phyloP scores from a whole-genome alignment of 2,888 invertebrate genomes.

The Euzetes globulus region DNA sequence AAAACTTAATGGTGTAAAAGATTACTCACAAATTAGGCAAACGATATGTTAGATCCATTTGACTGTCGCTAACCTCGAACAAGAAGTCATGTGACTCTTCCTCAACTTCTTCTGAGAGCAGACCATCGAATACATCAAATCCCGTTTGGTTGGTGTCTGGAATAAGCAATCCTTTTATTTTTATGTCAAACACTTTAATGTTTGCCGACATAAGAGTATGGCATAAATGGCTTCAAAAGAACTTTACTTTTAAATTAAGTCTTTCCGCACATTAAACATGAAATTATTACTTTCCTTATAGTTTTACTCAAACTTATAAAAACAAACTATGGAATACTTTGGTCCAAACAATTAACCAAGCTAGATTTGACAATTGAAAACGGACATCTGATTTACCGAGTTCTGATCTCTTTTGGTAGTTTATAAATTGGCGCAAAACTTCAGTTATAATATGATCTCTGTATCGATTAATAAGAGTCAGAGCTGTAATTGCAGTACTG shows the following conservation, averaged over 20 bases:
- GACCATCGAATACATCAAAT: conserved; percentile 44
- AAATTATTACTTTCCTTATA: too few relatives aligned
- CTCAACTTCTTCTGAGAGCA: conserved; percentile 43
- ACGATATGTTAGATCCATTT: conserved; percentile 58
- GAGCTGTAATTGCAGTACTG: background rate
- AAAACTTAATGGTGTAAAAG: conserved; percentile 43
- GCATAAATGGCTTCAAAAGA: too few relatives aligned
- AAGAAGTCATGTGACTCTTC: conserved; percentile 57
- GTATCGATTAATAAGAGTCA: background rate
- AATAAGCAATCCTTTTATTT: background rate
- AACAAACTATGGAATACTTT: too few relatives aligned
- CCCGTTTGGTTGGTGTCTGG: conserved; percentile 39
- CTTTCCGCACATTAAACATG: too few relatives aligned
- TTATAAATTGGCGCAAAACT: too few relatives aligned
- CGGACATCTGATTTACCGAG: too few relatives aligned
- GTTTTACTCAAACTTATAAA: too few relatives aligned
- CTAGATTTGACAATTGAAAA: too few relatives aligned
- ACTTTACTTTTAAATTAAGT: too few relatives aligned
- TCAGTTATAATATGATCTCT: background rate
- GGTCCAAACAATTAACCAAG: too few relatives aligned
- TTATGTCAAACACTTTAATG: background rate
- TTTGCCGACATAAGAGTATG: background rate
- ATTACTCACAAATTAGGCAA: conserved; percentile 58
- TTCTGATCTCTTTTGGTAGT: too few relatives aligned
- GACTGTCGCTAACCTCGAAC: conserved; percentile 69